These are phyloP conservation scores for Scaptodrosophila lebanonensis DNA, from an alignment of 1,140 invertebrate genomes.

Conservation along the genomic window DNA sequence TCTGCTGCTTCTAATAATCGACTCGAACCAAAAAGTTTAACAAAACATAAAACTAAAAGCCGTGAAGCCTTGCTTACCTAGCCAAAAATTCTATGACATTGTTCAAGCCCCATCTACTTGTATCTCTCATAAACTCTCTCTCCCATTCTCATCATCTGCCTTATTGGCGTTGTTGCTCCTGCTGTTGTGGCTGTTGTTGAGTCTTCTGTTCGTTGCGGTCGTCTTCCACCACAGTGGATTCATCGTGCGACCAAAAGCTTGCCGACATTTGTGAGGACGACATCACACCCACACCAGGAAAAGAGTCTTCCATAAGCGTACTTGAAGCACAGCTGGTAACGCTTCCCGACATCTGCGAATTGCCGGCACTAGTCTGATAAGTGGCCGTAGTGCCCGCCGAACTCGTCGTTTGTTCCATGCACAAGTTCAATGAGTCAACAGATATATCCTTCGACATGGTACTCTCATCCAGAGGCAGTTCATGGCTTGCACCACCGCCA, in stretches of 20 bases:
- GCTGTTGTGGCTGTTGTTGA: constrained; percentile 17
- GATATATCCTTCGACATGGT: constrained; percentile 68
- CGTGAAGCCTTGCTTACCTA: constrained; percentile 63
- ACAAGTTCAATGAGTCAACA: constrained; percentile 65
- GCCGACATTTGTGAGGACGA: constrained; percentile 66
- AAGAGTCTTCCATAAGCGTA: constrained; percentile 75
- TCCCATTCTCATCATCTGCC: constrained; percentile 18
- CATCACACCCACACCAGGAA: constrained; percentile 63
- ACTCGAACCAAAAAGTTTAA: constrained; percentile 44
- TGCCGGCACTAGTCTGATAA: constrained; percentile 87
- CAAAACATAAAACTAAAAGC: constrained; percentile 48
- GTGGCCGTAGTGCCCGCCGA: constrained; percentile 88
- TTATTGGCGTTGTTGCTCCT: constrained; percentile 41
- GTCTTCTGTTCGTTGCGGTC: constrained; percentile 26
- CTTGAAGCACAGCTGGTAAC: constrained; percentile 81
- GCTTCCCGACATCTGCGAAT: constrained; percentile 89
- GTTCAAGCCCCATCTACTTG: constrained; percentile 49
- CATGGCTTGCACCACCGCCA: constrained; percentile 65
- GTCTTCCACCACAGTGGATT: constrained; percentile 64
- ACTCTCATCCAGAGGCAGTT: constrained; percentile 43
- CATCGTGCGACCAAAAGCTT: constrained; percentile 66
- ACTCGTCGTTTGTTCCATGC: constrained; percentile 79
- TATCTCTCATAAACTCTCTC: constrained; percentile 16
- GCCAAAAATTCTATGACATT: constrained; percentile 58
- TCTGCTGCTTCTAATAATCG: constrained; percentile 51